These are phyloP conservation scores for Dendrocincla tyrannina DNA, from an alignment of 2,797 vertebrate species.

Conservation along the genomic window DNA sequence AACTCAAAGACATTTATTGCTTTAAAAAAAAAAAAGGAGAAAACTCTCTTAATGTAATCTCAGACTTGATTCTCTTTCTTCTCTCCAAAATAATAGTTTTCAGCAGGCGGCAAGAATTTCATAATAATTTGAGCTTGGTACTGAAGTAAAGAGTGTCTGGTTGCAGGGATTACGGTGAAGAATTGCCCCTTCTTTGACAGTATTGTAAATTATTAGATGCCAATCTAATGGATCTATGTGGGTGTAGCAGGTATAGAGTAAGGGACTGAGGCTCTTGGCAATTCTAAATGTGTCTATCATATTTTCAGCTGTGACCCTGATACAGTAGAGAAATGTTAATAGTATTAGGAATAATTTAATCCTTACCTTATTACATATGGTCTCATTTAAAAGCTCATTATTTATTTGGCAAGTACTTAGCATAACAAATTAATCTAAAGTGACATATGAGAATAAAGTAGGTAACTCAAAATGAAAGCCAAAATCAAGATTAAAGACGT, in stretches of 20 bases:
- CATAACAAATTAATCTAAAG: constrained; percentile 63
- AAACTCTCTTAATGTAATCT: neutral
- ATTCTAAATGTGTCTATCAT: neutral
- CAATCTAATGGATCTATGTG: neutral
- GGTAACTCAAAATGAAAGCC: constrained; percentile 10
- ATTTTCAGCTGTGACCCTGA: constrained; percentile 2
- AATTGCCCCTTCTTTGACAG: neutral
- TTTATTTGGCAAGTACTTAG: constrained; percentile 65
- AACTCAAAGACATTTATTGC: neutral
- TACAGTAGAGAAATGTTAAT: constrained; percentile 42
- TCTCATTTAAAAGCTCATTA: constrained; percentile 56
- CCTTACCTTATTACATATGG: constrained; percentile 46
- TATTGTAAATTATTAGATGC: neutral
- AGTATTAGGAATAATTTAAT: constrained; percentile 56
- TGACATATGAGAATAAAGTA: constrained; percentile 43
- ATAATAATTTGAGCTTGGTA: neutral
- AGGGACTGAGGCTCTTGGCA: neutral
- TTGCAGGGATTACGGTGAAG: neutral
- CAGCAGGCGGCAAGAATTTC: neutral
- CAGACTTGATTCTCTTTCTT: neutral
- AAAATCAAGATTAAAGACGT: constrained; percentile 36
- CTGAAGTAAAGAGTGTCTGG: neutral
- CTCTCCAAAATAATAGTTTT: neutral
- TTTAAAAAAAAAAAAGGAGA: neutral
- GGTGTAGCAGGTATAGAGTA: neutral